Percentiles rank a stretch among this genome's conserved stretches.
phyloP scores from a whole-genome alignment of 2,797 vertebrate genomes.

The Rhinatrema bivittatum region DNA sequence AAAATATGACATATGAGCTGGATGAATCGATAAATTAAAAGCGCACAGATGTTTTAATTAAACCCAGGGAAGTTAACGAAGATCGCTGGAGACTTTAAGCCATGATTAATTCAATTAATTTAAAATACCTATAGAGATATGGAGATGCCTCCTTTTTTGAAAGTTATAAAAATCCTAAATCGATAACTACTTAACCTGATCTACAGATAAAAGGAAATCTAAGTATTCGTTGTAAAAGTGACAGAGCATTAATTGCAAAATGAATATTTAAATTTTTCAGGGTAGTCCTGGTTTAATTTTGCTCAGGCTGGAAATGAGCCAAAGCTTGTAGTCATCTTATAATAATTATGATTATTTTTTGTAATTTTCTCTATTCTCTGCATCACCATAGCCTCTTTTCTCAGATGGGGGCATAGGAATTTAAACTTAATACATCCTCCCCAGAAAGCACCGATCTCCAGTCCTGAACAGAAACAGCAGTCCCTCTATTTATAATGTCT shows the following conservation, averaged over 20 bases:
- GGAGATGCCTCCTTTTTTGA: conserved; percentile 55
- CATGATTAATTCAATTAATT: conserved; percentile 79
- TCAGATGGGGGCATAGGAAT: too few relatives aligned
- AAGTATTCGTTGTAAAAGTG: conserved; percentile 27
- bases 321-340: too few relatives aligned
- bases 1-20: conserved; percentile 76
- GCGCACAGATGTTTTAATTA: conserved; percentile 80
- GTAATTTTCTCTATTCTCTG: too few relatives aligned
- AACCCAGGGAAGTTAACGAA: conserved; percentile 69
- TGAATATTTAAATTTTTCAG: conserved; percentile 36
- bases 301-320: too few relatives aligned
- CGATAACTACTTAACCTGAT: conserved; percentile 53
- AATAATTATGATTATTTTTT: too few relatives aligned
- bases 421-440: too few relatives aligned
- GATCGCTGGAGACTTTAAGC: conserved; percentile 70
- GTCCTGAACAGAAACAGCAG: too few relatives aligned
- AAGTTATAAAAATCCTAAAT: conserved; percentile 59
- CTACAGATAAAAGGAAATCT: conserved; percentile 26
- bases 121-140: conserved; percentile 72
- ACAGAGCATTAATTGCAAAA: conserved; percentile 39
- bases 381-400: too few relatives aligned
- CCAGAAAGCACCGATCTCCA: too few relatives aligned
- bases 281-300: too few relatives aligned
- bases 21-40: conserved; percentile 78
- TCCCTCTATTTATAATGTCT: too few relatives aligned